These are phyloP conservation scores for Agapornis roseicollis DNA, from an alignment of 2,113 vertebrate genomes.

Conservation along the genomic window DNA sequence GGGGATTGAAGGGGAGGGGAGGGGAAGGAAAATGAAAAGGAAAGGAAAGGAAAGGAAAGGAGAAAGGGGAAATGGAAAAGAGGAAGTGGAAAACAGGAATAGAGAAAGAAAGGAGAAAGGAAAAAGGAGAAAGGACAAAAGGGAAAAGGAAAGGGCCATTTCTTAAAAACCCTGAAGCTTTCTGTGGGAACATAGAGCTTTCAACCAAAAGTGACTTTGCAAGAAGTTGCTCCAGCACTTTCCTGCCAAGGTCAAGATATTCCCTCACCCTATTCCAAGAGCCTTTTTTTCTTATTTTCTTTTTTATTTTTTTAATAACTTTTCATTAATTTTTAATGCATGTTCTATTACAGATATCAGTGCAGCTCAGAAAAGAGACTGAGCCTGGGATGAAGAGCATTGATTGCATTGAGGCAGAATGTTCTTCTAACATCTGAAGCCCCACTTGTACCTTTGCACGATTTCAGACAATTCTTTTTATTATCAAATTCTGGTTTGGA, in stretches of 20 bases:
- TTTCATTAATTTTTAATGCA: slow-evolving; percentile 56
- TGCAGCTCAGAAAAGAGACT: background rate
- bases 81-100: background rate
- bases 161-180: background rate
- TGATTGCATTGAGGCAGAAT: background rate
- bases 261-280: background rate
- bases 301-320: background rate
- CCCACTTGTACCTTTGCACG: background rate
- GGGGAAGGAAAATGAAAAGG: background rate
- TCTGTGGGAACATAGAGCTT: background rate
- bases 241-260: background rate
- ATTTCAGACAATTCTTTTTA: background rate
- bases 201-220: background rate
- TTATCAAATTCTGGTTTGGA: background rate
- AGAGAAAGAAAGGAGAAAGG: background rate
- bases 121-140: background rate
- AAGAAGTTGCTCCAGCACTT: background rate
- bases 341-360: background rate
- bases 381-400: background rate
- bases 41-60: background rate
- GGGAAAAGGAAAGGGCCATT: background rate
- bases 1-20: too few relatives aligned
- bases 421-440: background rate
- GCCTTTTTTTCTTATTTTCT: fast-evolving
- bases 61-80: background rate